phyloP scores from a whole-genome alignment of 1,140 invertebrate species.

The Spodoptera litura region DNA sequence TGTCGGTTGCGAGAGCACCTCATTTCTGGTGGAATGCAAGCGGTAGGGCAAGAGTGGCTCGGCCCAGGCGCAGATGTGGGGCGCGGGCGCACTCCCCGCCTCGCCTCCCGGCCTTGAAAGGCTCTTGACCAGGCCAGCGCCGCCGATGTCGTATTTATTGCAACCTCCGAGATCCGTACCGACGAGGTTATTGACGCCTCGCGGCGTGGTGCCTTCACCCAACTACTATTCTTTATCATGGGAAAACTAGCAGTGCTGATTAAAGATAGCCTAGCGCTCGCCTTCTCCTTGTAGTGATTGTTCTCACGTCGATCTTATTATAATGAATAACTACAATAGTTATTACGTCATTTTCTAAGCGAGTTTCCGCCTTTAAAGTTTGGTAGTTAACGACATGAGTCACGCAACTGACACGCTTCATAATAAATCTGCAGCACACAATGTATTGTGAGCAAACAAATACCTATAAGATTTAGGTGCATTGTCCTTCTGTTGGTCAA shows the following conservation, averaged over 20 bases:
- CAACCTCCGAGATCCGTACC: constrained; percentile 84
- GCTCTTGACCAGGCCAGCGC: constrained; percentile 83
- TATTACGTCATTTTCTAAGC: constrained; percentile 81
- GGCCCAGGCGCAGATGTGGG: constrained; percentile 74
- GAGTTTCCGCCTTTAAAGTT: constrained; percentile 83
- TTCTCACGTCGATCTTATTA: constrained; percentile 82
- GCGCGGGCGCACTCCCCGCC: constrained; percentile 73
- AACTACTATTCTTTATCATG: constrained; percentile 74
- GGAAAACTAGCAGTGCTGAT: constrained; percentile 64
- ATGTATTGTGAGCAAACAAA: constrained; percentile 40
- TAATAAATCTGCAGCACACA: constrained; percentile 62
- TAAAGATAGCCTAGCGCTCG: constrained; percentile 62
- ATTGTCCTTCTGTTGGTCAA: constrained; percentile 59
- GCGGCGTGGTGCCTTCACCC: constrained; percentile 58
- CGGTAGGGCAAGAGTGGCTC: constrained; percentile 67
- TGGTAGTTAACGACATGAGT: constrained; percentile 78
- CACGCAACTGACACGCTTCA: constrained; percentile 72
- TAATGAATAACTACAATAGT: constrained; percentile 82
- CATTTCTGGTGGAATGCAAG: constrained; percentile 73
- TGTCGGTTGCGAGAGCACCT: constrained; percentile 49
- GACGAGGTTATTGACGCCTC: constrained; percentile 84
- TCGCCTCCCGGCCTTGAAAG: constrained; percentile 84
- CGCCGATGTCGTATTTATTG: constrained; percentile 85
- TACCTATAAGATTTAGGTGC: constrained; percentile 52
- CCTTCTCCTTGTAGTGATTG: constrained; percentile 77